These are phyloP conservation scores for Zosterops hypoxanthus DNA, from an alignment of 2,113 vertebrate species.

Conservation along the genomic window DNA sequence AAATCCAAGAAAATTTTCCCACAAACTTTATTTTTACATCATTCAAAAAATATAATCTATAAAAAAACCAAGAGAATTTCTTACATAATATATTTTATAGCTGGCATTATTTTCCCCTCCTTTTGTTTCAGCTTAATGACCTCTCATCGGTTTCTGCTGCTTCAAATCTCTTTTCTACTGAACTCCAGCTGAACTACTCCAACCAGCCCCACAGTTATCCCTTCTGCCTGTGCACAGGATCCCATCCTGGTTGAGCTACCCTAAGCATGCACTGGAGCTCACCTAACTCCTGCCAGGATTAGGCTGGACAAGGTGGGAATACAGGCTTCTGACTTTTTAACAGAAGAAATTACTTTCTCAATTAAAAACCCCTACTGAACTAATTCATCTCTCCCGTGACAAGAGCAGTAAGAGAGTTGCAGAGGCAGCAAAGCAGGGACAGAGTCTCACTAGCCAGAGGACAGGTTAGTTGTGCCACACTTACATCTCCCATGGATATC, in stretches of 20 bases:
- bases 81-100: not conserved
- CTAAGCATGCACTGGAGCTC: not conserved
- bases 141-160: not conserved
- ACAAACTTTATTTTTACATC: not conserved
- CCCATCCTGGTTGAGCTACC: not conserved
- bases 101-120: rapidly evolving
- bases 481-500: not conserved
- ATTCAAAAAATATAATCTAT: constrained; percentile 19
- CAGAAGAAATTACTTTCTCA: not conserved
- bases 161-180: not conserved
- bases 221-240: not conserved
- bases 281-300: not conserved
- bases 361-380: not conserved
- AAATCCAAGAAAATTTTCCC: not conserved
- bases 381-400: not conserved
- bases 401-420: not conserved
- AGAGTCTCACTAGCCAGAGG: not conserved
- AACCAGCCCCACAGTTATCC: not conserved
- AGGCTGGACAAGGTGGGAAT: not conserved
- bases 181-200: not conserved
- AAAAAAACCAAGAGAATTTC: not conserved
- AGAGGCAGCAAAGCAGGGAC: not conserved
- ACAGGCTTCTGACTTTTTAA: not conserved
- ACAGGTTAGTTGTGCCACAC: not conserved
- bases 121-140: not conserved